Base-by-base conservation (phyloP, 2,888 invertebrate genomes). In the Hipparchia semele region DNA sequence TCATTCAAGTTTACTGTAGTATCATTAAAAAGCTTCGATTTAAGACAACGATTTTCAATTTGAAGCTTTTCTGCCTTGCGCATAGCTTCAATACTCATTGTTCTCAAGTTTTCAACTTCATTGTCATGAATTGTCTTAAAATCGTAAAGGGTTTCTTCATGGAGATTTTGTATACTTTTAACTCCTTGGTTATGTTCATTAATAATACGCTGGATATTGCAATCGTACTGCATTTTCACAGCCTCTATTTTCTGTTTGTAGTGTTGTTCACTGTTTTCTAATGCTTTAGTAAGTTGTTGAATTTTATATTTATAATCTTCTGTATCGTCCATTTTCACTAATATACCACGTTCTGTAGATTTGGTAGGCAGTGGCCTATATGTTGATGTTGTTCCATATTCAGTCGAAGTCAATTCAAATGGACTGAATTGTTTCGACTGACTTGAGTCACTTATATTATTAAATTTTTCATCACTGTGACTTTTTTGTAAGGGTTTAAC, bases 111-210 rank as follows among this genome's bases (percentile, higher is more conserved):
- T 76, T 94, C 94, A 9, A 94, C 87, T 87, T 95, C 94, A 77
- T 90, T 92, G 79, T 95, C 95, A 78, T 94, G 93, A 61, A 89
- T 87, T 74, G 88, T 90, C 62, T 90, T 87, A 59, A 95, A 84
- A 62, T 94, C 93, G 71, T 90, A 86, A 33, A 95, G 78, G 1
- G 91, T 87, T 78, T 95, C 94, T 80, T 94, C 95, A 54, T 95
- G 94, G 51, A 94, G 87, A 75, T 85, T 87, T 83, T 95, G 95
- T 79, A 95, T 89, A 77, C 90, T 94, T 76, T 88, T 89, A 4
- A 95, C 94, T n/a, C 95, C 94, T 75, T 90, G 89, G 79, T 94
- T 93, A 77, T 95, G 94, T 79, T 94, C 92, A 71, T 92, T 93
- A 45, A 94, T 86, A 71, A 95, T 89, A 75, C 87, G 92, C 79